These are phyloP conservation scores for Argyrosomus regius DNA, from an alignment of 2,797 vertebrate genomes.

Conservation along the genomic window DNA sequence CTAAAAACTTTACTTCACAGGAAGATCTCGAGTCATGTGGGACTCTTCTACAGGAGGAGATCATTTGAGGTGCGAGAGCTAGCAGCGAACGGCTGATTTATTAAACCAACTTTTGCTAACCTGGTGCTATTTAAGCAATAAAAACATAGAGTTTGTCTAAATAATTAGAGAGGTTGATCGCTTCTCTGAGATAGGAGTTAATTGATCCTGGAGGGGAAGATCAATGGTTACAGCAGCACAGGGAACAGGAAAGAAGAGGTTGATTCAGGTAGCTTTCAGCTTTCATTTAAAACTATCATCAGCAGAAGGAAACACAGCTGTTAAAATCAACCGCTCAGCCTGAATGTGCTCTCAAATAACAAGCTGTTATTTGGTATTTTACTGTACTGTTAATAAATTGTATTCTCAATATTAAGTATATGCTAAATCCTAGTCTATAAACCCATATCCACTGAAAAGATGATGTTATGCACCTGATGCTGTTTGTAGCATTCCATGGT, in stretches of 20 bases:
- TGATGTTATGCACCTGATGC: not conserved
- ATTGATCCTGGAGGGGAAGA: slow-evolving; percentile 45
- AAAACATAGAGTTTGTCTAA: slow-evolving; percentile 23
- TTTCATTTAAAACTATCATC: slow-evolving; percentile 47
- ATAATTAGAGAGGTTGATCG: slow-evolving; percentile 44
- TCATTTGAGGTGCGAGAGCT: slow-evolving; percentile 2
- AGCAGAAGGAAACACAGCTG: slow-evolving; percentile 12
- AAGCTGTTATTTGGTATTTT: not conserved
- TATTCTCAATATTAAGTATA: not conserved
- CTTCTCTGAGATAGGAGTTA: slow-evolving; percentile 34
- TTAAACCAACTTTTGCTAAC: slow-evolving; percentile 33
- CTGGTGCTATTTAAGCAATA: slow-evolving; percentile 30
- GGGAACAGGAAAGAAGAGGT: slow-evolving; percentile 22
- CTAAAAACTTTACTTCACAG: not conserved
- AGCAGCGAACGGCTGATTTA: slow-evolving; percentile 27
- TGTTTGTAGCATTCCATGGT: not conserved
- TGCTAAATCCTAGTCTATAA: not conserved
- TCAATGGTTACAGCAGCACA: slow-evolving; percentile 40
- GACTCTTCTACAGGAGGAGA: not conserved
- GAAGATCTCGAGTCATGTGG: not conserved
- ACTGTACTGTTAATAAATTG: too few relatives aligned
- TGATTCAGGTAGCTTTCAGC: slow-evolving; percentile 20
- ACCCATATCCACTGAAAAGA: not conserved
- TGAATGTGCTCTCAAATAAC: not conserved
- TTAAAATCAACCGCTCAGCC: slow-evolving; percentile 19